Evolutionary conservation across 2,888 invertebrate genomes (phyloP).

Genomic region (Nebria brevicollis): DNA sequence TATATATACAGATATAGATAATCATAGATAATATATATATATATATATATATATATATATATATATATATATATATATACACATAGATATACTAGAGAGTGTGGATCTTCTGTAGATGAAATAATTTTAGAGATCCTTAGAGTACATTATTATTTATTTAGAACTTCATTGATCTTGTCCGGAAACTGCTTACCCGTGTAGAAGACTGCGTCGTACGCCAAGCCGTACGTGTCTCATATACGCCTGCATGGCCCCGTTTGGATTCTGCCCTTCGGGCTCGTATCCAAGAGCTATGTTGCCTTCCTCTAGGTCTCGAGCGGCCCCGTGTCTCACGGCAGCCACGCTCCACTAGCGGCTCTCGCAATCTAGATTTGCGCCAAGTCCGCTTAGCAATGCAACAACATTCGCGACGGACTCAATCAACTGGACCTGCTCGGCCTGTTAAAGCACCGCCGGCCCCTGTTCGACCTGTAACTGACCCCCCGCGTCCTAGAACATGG

Average conservation of each 20-base stretch:
- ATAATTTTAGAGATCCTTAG: no score
- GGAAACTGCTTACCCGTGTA: constrained; percentile 72
- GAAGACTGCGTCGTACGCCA: constrained; percentile 79
- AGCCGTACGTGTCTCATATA: constrained; percentile 72
- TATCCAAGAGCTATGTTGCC: constrained; percentile 72
- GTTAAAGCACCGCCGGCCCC: constrained; percentile 15
- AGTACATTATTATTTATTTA: constrained; percentile 40
- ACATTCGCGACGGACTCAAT: constrained; percentile 60
- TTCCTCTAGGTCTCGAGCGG: constrained; percentile 58
- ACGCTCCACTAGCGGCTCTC: constrained; percentile 54
- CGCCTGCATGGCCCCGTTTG: constrained; percentile 73
- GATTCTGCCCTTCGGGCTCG: constrained; percentile 69
- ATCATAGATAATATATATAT: no score
- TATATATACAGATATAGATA: no score
- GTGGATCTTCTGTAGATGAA: no score
- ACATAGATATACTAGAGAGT: no score
- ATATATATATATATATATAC: no score
- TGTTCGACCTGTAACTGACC: constrained; percentile 33
- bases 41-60: no score
- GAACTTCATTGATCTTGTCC: constrained; percentile 64
- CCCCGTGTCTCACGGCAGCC: constrained; percentile 59
- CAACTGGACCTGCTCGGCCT: constrained; percentile 54
- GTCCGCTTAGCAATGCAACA: constrained; percentile 63
- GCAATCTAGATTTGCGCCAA: constrained; percentile 62
- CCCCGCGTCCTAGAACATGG: constrained; percentile 40